Conservation (phyloP, 2,797 vertebrate genomes). For the Acipenser transmontanus region DNA sequence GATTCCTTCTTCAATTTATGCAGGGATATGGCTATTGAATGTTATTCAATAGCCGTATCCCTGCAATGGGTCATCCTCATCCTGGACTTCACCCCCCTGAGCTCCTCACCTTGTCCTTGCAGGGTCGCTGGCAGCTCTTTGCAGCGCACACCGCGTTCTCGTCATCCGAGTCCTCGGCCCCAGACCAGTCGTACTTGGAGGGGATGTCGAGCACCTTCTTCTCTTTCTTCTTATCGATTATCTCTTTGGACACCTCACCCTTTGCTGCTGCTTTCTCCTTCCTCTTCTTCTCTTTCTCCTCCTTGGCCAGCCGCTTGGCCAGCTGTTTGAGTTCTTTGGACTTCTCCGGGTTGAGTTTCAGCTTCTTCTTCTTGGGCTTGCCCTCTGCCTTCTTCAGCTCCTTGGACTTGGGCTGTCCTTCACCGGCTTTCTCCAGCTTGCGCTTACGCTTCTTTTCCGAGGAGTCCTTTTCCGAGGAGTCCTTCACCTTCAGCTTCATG, state of each 20-base stretch:
- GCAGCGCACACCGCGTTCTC: conserved; percentile 94
- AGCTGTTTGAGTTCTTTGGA: conserved; percentile 90
- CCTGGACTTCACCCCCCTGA: too few species aligned
- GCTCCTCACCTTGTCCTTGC: conserved; percentile 89
- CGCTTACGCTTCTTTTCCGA: conserved; percentile 89
- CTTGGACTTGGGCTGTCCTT: conserved; percentile 78
- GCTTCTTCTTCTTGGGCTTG: conserved; percentile 95
- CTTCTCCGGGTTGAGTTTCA: conserved; percentile 87
- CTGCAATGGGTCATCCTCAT: neutral
- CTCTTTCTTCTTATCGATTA: conserved; percentile 84
- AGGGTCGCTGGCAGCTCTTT: conserved; percentile 91
- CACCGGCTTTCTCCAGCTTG: conserved; percentile 76
- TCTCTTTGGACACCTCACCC: conserved; percentile 77
- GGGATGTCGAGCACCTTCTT: conserved; percentile 94
- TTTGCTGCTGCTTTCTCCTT: conserved; percentile 84
- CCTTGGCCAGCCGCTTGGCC: conserved; percentile 90
- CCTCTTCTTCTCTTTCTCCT: conserved; percentile 92
- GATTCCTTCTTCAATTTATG: too few species aligned
- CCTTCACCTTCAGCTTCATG: conserved; percentile 84
- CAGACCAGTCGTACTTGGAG: conserved; percentile 97
- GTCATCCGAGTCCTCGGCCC: conserved; percentile 93
- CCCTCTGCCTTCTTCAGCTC: conserved; percentile 81
- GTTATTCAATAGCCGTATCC: too few species aligned
- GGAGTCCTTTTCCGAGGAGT: conserved; percentile 69
- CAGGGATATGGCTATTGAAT: too few species aligned